These are phyloP conservation scores for Pseudochirops cupreus DNA, from an alignment of 2,797 vertebrate species.

Conservation along the genomic window DNA sequence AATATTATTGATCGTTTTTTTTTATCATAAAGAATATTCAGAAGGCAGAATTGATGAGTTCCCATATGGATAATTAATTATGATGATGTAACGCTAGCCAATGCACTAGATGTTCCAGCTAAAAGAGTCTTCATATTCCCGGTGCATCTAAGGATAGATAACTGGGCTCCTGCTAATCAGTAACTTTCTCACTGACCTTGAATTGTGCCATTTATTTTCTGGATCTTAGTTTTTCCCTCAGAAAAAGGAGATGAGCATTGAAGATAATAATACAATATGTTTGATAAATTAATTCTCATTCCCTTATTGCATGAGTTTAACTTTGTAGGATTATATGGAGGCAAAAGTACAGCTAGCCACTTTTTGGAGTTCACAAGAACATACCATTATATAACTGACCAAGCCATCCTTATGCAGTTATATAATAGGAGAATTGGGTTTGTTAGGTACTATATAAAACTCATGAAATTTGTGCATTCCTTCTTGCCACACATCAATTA, in stretches of 20 bases:
- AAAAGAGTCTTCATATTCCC: background rate
- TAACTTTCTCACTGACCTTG: background rate
- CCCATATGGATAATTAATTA: background rate
- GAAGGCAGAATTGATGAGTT: background rate
- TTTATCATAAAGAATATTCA: background rate
- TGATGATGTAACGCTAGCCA: background rate
- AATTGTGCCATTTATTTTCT: background rate
- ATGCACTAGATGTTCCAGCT: background rate
- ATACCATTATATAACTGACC: background rate
- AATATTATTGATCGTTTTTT: background rate
- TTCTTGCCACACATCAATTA: background rate
- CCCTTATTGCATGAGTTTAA: background rate
- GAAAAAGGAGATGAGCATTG: background rate
- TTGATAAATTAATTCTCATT: background rate
- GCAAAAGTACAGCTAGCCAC: background rate
- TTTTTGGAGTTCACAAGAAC: background rate
- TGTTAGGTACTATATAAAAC: background rate
- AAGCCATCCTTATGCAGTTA: background rate
- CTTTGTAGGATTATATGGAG: background rate
- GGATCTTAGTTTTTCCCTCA: background rate
- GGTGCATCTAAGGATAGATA: background rate
- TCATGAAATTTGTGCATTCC: background rate
- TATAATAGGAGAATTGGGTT: background rate
- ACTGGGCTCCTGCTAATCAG: background rate
- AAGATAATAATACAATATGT: background rate